Percentiles rank a stretch among this genome's conserved stretches.
phyloP scores from a whole-genome alignment of 1,140 invertebrate genomes.

The Ephestia elutella region DNA sequence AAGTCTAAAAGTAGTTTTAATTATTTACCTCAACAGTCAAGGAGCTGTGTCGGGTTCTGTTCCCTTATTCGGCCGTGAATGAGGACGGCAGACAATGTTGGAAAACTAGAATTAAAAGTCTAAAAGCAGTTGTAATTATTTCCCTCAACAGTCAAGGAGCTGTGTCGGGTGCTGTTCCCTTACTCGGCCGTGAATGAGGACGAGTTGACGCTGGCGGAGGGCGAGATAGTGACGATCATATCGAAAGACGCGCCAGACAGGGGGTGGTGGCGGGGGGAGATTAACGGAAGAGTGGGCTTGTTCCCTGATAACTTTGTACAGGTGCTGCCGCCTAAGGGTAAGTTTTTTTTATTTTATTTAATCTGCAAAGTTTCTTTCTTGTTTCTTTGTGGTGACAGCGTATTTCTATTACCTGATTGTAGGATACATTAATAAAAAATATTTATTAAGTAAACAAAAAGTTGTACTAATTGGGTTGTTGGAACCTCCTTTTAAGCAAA shows the following conservation, averaged over 20 bases:
- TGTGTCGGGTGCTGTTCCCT: slow-evolving; percentile 90
- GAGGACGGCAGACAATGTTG: too few relatives aligned
- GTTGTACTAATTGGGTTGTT: too few relatives aligned
- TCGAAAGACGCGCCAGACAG: slow-evolving; percentile 92
- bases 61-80: slow-evolving; percentile 92
- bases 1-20: too few relatives aligned
- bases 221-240: slow-evolving; percentile 91
- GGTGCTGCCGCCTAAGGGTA: slow-evolving; percentile 72
- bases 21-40: slow-evolving; percentile 53
- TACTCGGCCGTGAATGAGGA: slow-evolving; percentile 95
- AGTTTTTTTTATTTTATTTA: slow-evolving; percentile 22
- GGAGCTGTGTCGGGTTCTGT: slow-evolving; percentile 90
- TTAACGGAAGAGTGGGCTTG: slow-evolving; percentile 90
- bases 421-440: too few relatives aligned
- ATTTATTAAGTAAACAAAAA: too few relatives aligned
- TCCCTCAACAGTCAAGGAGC: slow-evolving; percentile 75
- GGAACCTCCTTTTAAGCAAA: too few relatives aligned
- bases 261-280: slow-evolving; percentile 97
- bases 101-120: too few relatives aligned
- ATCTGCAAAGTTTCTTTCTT: too few relatives aligned
- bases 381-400: too few relatives aligned
- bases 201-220: slow-evolving; percentile 91
- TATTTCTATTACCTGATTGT: too few relatives aligned
- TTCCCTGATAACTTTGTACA: slow-evolving; percentile 99
- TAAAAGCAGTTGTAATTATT: too few relatives aligned